phyloP scores from a whole-genome alignment of 2,888 invertebrate species.

The Polyommatus icarus region DNA sequence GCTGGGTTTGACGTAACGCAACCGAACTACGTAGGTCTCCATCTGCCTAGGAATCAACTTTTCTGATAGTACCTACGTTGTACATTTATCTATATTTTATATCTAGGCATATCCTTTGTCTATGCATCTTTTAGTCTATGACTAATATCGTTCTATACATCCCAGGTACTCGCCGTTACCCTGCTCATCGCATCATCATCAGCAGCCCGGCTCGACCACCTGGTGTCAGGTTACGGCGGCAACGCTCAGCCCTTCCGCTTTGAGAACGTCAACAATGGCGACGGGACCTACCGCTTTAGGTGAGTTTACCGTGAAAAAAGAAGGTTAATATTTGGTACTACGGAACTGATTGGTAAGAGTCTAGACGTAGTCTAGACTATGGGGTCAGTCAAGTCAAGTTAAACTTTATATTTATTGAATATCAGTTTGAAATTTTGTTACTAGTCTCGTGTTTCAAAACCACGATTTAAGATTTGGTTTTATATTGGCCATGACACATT shows the following conservation, averaged over 20 bases:
- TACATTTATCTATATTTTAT: too few species aligned
- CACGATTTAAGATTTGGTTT: too few species aligned
- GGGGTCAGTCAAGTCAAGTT: background rate
- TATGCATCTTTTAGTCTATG: background rate
- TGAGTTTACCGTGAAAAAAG: conserved; percentile 45
- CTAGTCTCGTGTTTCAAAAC: too few species aligned
- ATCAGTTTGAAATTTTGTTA: too few species aligned
- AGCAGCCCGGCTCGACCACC: conserved; percentile 63
- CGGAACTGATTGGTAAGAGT: background rate
- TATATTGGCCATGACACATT: too few species aligned
- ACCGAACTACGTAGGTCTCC: too few species aligned
- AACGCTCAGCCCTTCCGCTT: conserved; percentile 69
- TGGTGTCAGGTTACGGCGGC: conserved; percentile 55
- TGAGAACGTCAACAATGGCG: conserved; percentile 83
- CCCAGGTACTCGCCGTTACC: conserved; percentile 54
- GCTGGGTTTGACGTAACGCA: too few species aligned
- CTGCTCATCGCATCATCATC: conserved; percentile 52
- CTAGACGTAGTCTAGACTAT: background rate
- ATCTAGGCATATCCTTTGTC: background rate
- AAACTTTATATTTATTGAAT: too few species aligned
- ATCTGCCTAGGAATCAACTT: too few species aligned
- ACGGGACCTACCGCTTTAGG: conserved; percentile 84
- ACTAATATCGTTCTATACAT: background rate
- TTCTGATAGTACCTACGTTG: too few species aligned
- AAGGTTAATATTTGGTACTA: background rate